Percentiles rank a stretch among this genome's conserved stretches.
Conservation (phyloP, 2,113 vertebrate genomes). For the Cyanoliseus patagonus region DNA sequence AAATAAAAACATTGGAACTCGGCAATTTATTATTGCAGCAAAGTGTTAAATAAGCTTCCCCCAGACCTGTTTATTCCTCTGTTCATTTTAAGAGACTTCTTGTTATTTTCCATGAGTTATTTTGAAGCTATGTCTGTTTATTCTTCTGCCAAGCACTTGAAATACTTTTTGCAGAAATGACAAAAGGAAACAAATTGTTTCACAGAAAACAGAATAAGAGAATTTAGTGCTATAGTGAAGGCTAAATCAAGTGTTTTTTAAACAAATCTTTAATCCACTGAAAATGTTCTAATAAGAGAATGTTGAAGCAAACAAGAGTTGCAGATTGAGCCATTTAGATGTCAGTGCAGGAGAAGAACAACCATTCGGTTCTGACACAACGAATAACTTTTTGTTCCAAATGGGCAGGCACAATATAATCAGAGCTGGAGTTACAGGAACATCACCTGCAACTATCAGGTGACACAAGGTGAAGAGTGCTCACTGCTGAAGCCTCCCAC, state of each 20-base stretch:
- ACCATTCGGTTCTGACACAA: not conserved
- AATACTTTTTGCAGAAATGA: not conserved
- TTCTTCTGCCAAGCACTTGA: slow-evolving; percentile 7
- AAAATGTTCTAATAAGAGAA: not conserved
- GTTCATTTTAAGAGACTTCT: not conserved
- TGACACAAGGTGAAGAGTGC: not conserved
- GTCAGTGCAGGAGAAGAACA: not conserved
- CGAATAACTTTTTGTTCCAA: not conserved
- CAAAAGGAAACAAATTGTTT: slow-evolving; percentile 33
- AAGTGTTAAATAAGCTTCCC: not conserved
- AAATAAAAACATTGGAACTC: not conserved
- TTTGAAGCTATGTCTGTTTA: not conserved
- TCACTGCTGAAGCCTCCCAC: not conserved
- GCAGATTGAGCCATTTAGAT: not conserved
- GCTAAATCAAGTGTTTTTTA: slow-evolving; percentile 9
- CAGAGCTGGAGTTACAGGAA: not conserved
- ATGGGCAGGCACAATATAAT: not conserved
- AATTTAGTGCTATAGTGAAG: not conserved
- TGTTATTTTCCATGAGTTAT: not conserved
- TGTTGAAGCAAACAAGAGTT: not conserved
- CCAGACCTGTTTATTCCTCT: not conserved
- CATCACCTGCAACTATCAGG: not conserved
- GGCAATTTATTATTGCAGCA: not conserved
- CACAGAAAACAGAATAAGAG: not conserved
- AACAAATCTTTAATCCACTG: not conserved